Conservation (phyloP, 1,140 invertebrate genomes). For the Nylanderia fulva region DNA sequence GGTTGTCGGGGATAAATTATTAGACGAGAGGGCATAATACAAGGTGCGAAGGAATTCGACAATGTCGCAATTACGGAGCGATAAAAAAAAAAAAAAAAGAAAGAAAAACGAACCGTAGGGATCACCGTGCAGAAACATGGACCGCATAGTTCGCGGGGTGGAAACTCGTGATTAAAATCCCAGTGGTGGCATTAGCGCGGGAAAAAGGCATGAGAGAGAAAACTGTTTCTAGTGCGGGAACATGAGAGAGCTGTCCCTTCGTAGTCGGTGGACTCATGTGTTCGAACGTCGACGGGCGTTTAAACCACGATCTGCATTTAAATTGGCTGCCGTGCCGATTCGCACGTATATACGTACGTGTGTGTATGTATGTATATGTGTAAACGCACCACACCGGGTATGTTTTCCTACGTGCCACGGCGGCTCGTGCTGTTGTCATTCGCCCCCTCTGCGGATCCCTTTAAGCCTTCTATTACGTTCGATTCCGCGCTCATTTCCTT, state of each 20-base stretch:
- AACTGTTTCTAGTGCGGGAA: background rate
- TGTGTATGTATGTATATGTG: slow-evolving; percentile 29
- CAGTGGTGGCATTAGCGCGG: slow-evolving; percentile 72
- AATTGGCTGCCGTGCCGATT: slow-evolving; percentile 74
- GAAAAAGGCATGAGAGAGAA: slow-evolving; percentile 46
- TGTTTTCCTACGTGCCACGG: slow-evolving; percentile 66
- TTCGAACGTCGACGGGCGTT: slow-evolving; percentile 73
- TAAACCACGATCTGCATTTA: slow-evolving; percentile 79
- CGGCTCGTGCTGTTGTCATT: slow-evolving; percentile 69
- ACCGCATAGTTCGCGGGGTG: slow-evolving; percentile 57
- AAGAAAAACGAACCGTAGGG: background rate
- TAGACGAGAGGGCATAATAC: slow-evolving; percentile 34
- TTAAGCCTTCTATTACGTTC: slow-evolving; percentile 73
- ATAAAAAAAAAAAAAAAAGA: slow-evolving; percentile 1
- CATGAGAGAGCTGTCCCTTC: slow-evolving; percentile 5
- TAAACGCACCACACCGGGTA: slow-evolving; percentile 25
- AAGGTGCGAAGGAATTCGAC: slow-evolving; percentile 59
- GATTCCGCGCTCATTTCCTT: slow-evolving; percentile 70
- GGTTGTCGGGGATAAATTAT: slow-evolving; percentile 44
- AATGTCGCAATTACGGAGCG: slow-evolving; percentile 67
- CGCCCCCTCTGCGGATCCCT: slow-evolving; percentile 44
- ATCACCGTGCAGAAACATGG: slow-evolving; percentile 51
- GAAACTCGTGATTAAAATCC: slow-evolving; percentile 77
- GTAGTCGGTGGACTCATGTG: slow-evolving; percentile 67
- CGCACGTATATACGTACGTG: slow-evolving; percentile 42